A percentile compares a stretch with the other conserved stretches of the same genome.
phyloP scores from a whole-genome alignment of 2,888 invertebrate species.

The Drosophila aldrichi region DNA sequence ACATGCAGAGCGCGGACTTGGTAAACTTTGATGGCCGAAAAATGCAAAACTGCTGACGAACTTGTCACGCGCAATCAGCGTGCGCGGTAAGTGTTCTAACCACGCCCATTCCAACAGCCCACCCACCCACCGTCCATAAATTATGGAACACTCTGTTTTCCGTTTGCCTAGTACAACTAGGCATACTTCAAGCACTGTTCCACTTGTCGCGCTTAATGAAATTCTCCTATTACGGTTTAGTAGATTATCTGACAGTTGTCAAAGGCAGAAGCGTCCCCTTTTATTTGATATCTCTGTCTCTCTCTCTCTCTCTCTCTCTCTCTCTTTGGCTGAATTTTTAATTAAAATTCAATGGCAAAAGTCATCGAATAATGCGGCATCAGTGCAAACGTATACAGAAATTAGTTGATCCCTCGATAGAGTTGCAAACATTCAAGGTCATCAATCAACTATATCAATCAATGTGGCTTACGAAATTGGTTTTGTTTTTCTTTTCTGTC shows the following conservation, averaged over 20 bases:
- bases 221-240: slow-evolving; percentile 40
- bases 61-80: slow-evolving; percentile 70
- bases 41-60: slow-evolving; percentile 72
- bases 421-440: background rate
- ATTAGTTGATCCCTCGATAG: background rate
- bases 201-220: slow-evolving; percentile 48
- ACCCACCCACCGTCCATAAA: slow-evolving; percentile 22
- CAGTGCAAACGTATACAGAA: background rate
- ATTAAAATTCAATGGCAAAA: slow-evolving; percentile 11
- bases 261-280: slow-evolving; percentile 32
- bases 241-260: slow-evolving; percentile 61
- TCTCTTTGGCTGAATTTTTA: slow-evolving; percentile 19
- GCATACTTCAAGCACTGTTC: slow-evolving; percentile 38
- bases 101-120: slow-evolving; percentile 34
- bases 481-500: background rate
- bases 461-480: background rate
- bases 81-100: slow-evolving; percentile 59
- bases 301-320: background rate
- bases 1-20: slow-evolving; percentile 26
- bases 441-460: background rate
- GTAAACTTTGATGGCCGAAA: slow-evolving; percentile 40
- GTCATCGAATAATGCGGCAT: background rate
- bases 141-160: slow-evolving; percentile 35
- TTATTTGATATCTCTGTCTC: background rate
- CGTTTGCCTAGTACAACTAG: slow-evolving; percentile 1